Base-by-base conservation (phyloP, 2,113 vertebrate genomes). In the Rhea pennata region DNA sequence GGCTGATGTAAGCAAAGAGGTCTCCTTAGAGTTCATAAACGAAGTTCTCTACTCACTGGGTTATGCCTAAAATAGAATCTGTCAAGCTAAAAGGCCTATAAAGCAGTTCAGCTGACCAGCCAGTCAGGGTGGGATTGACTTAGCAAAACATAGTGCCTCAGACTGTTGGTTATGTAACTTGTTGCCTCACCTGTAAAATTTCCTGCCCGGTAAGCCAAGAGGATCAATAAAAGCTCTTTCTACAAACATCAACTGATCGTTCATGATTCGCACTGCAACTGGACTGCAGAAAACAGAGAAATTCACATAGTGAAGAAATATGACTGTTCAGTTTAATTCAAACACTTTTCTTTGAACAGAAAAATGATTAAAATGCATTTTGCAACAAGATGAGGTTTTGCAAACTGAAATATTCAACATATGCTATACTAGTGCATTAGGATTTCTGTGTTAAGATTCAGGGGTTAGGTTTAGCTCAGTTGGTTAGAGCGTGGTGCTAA, bases 221-320 rank as follows among this genome's bases (percentile, higher is more conserved):
- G 99, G 99, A 96, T 99, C 99, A 16, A 98, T 99, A 95, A 99
- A 99, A 61, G 99, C 98, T 97, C 99, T 98, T 96, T 99, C 99
- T 69, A 99, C 76, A 87, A 99, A 98, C 99, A 99, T 99, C 83
- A 99, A 93, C 95, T 99, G 99, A 87, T 99, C 99, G 0, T 99
- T 99, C 69, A 98, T 95, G 79, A 98, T 97, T 83, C 99, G 98
- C 29, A 99, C 95, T 44, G 96, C 95, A 1, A 98, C 21, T 21
- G 91, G 94, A 44, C 98, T 98, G 86, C 9, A 54, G 54, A 74
- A 93, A 91, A 90, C 6, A 4, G 36, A 88, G n/a, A 46, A 33
- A 40, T 51, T 89, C 24, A 92, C 51, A 71, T 10, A 17, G 13
- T 1, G 3, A 50, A 10, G 72, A 86, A 88, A 73, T n/a, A 12